Base-by-base conservation (phyloP, 2,888 invertebrate genomes). In the Lottia gigantea region DNA sequence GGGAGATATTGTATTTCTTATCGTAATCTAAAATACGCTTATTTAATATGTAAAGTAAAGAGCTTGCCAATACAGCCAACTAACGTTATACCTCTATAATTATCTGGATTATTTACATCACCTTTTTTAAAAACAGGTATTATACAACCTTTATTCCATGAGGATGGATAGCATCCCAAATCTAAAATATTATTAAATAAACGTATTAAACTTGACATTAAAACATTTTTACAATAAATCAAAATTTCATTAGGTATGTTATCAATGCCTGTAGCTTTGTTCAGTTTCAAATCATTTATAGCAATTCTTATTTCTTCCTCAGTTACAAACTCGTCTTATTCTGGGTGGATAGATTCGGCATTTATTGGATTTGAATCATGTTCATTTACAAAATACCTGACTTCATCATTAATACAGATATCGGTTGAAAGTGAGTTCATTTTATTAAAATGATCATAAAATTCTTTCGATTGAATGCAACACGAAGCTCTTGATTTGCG, bases 41-140 rank as follows among this genome's bases (percentile, higher is more conserved):
- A 65, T 76, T 74, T 46, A 76, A 14, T 45, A 74, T 61, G 19
- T 61, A n/a, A 19, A 25, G 74, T 72, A 72, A 76, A 76, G 23
- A 74, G 64, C 46, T 74, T 76, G 15, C 68, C 66, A 64, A 76
- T 62, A 62, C 66, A 67, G 63, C 72, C 74, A 19, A 70, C 26
- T 26, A 76, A 40, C 46, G 74, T 67, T 40, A 76, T 72, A n/a
- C 74, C 76, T 49, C 76, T 49, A 62, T 68, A 76, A 64, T 74
- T 76, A 45, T 71, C 69, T 16, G 72, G 71, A 31, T 71, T 71
- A 64, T 49, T 67, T 19, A 16, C 69, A 19, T 67, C 46, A 15
- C 75, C 73, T 61, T 64, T 68, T 68, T 75, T 75, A 64, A 64
- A 69, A 16, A 73, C 64, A 46, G 73, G 73, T 14, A 70, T 26